A percentile compares a stretch with the other conserved stretches of the same genome.
Conservation (phyloP, 2,888 invertebrate species). For the Cosmorhoe ocellata region DNA sequence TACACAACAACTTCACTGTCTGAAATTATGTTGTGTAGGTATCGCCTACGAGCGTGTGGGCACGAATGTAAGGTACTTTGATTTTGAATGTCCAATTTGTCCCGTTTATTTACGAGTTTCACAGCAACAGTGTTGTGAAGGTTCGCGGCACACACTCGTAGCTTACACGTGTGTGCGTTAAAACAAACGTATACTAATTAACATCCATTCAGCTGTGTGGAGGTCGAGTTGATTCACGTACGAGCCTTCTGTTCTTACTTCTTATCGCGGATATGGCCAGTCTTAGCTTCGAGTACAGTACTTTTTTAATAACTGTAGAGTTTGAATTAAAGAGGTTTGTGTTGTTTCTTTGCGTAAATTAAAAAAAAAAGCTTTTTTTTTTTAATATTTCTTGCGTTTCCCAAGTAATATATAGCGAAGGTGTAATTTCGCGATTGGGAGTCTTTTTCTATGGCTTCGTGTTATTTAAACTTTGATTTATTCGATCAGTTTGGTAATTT, state of each 20-base stretch:
- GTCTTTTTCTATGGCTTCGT: too few species aligned
- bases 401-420: too few species aligned
- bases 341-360: too few species aligned
- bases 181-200: slow-evolving; percentile 75
- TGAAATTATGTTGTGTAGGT: slow-evolving; percentile 34
- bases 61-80: slow-evolving; percentile 19
- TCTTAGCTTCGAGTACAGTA: slow-evolving; percentile 47
- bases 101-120: slow-evolving; percentile 44
- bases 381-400: too few species aligned
- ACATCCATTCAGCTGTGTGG: slow-evolving; percentile 74
- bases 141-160: slow-evolving; percentile 44
- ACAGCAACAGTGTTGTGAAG: slow-evolving; percentile 54
- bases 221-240: slow-evolving; percentile 64
- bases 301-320: slow-evolving; percentile 26
- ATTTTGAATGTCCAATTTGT: slow-evolving; percentile 41
- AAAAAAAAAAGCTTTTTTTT: too few species aligned
- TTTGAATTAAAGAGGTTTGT: too few species aligned
- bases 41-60: slow-evolving; percentile 35
- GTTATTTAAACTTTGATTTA: too few species aligned
- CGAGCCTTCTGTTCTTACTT: slow-evolving; percentile 60
- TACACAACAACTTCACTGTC: too few species aligned
- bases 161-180: slow-evolving; percentile 53
- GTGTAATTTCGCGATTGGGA: too few species aligned
- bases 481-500: too few species aligned
- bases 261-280: slow-evolving; percentile 63